phyloP scores from a whole-genome alignment of 2,113 vertebrate species.

The Ardeotis arabs region DNA sequence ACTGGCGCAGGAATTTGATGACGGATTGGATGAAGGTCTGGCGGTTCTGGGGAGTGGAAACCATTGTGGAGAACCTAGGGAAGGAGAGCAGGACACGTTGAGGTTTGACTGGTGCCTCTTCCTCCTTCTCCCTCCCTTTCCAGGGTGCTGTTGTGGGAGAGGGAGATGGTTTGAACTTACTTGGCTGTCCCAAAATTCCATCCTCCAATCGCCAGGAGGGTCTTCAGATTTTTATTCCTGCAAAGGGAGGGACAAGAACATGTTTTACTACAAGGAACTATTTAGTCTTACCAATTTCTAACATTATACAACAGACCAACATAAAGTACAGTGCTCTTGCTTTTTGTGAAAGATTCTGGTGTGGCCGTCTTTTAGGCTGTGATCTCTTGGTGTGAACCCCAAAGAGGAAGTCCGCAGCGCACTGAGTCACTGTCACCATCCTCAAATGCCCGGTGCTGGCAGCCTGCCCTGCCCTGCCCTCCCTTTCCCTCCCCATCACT shows the following conservation, averaged over 20 bases:
- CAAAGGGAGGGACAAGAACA: background rate
- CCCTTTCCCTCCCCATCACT: accelerated
- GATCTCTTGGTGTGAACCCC: background rate
- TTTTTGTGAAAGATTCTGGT: background rate
- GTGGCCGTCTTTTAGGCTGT: no score
- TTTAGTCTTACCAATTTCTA: background rate
- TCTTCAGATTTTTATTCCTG: conserved; percentile 84
- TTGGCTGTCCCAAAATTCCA: conserved; percentile 71
- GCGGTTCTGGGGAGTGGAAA: conserved; percentile 72
- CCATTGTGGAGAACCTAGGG: conserved; percentile 79
- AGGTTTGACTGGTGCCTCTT: background rate
- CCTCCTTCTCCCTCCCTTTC: accelerated
- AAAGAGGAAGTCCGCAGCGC: accelerated
- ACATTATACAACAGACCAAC: no score
- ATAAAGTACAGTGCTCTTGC: no score
- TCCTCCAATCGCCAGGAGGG: conserved; percentile 84
- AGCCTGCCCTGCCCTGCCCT: background rate
- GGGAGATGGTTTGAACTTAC: background rate
- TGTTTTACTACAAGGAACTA: background rate
- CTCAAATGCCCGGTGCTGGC: accelerated
- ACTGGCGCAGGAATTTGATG: no score
- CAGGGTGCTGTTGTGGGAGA: accelerated
- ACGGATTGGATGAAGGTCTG: conserved; percentile 79
- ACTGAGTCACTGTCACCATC: background rate
- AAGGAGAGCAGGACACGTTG: background rate